A percentile compares a stretch with the other conserved stretches of the same genome.
Evolutionary conservation across 1,140 invertebrate genomes (phyloP).

Genomic region (Cotesia vestalis): DNA sequence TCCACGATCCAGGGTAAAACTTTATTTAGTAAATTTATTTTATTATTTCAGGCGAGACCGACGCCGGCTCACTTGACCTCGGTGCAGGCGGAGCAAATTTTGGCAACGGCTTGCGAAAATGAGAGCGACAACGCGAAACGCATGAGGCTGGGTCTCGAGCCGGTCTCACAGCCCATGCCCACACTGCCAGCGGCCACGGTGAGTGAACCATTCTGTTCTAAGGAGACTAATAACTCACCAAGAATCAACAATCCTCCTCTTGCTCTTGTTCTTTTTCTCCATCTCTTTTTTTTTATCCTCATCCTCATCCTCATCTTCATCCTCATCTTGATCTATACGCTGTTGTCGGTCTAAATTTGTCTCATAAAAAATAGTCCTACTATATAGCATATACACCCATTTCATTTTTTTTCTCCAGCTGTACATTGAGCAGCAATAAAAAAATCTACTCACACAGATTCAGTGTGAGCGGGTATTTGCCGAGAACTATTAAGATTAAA

Average conservation of each 20-base stretch:
- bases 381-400: background rate
- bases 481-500: too few species aligned
- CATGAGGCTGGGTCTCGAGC: slow-evolving; percentile 94
- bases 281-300: background rate
- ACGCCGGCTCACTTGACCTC: slow-evolving; percentile 95
- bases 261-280: background rate
- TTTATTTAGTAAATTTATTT: slow-evolving; percentile 26
- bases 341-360: slow-evolving; percentile 36
- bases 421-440: background rate
- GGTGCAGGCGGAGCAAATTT: slow-evolving; percentile 93
- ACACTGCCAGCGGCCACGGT: slow-evolving; percentile 72
- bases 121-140: slow-evolving; percentile 96
- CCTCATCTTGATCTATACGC: too few species aligned
- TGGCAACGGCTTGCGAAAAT: slow-evolving; percentile 95
- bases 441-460: too few species aligned
- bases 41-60: slow-evolving; percentile 78
- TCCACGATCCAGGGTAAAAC: background rate
- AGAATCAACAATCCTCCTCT: slow-evolving; percentile 2
- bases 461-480: too few species aligned
- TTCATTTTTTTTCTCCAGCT: background rate
- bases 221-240: slow-evolving; percentile 30
- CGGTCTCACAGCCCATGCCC: slow-evolving; percentile 87
- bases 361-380: slow-evolving; percentile 35
- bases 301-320: background rate
- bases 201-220: slow-evolving; percentile 45